Conservation (phyloP, 2,888 invertebrate species). For the Muscina levida region DNA sequence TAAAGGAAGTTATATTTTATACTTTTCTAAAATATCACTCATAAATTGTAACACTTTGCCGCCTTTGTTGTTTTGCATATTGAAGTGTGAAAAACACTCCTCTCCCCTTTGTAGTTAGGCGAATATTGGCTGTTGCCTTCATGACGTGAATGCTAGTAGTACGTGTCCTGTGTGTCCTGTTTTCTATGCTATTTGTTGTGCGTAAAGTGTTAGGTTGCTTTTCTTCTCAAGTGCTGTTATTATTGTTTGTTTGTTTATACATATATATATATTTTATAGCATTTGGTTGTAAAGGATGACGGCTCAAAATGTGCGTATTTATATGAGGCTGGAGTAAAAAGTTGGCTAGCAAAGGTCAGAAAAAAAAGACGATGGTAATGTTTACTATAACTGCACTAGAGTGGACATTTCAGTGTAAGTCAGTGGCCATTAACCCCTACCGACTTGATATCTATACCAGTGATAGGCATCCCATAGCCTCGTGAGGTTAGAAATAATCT, state of each 20-base stretch:
- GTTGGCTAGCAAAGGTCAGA: not conserved
- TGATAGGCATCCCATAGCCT: no score
- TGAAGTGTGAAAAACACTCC: slow-evolving; percentile 58
- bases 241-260: slow-evolving; percentile 15
- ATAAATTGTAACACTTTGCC: slow-evolving; percentile 61
- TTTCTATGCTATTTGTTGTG: slow-evolving; percentile 19
- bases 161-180: not conserved
- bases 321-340: not conserved
- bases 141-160: not conserved
- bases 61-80: slow-evolving; percentile 48
- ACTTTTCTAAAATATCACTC: slow-evolving; percentile 41
- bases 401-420: no score
- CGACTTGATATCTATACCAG: no score
- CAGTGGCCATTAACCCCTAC: no score
- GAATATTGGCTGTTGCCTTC: not conserved
- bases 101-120: not conserved
- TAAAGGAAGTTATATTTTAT: slow-evolving; percentile 43
- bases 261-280: slow-evolving; percentile 1
- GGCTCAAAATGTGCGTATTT: slow-evolving; percentile 18
- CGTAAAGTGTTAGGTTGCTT: slow-evolving; percentile 13
- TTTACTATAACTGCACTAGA: no score
- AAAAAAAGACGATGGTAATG: no score
- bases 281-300: not conserved
- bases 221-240: not conserved
- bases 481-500: no score